These are phyloP conservation scores for Stegodyphus mimosarum DNA, from an alignment of 1,140 invertebrate genomes.

Conservation along the genomic window DNA sequence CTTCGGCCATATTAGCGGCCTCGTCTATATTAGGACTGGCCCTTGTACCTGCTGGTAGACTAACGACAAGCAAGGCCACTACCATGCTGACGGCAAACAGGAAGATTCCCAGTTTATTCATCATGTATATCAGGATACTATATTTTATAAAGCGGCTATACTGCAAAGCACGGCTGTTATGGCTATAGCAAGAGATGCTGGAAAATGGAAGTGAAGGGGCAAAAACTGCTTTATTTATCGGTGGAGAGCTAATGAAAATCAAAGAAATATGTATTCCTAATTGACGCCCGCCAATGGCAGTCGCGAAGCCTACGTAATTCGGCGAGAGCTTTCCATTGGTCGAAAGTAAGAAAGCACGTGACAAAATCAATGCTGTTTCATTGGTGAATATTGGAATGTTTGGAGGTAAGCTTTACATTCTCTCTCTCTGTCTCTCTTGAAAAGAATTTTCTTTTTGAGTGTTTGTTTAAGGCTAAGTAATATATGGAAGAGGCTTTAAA, in stretches of 20 bases:
- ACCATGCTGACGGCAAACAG: conserved; percentile 14
- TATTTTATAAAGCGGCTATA: no score
- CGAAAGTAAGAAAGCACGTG: conserved; percentile 31
- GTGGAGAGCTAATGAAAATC: not conserved
- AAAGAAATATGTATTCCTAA: not conserved
- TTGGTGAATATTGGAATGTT: not conserved
- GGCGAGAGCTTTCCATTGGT: conserved; percentile 13
- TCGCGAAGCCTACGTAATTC: conserved; percentile 24
- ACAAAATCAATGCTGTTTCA: not conserved
- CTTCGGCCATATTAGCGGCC: conserved; percentile 70
- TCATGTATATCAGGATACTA: not conserved
- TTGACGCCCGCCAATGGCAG: conserved; percentile 21
- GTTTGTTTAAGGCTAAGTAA: no score
- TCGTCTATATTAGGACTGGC: conserved; percentile 64
- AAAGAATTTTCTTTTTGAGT: not conserved
- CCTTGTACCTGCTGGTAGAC: not conserved
- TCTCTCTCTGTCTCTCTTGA: not conserved
- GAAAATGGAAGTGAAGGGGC: conserved; percentile 11
- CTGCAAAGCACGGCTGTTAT: not conserved
- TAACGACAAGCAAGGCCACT: conserved; percentile 14
- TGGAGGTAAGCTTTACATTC: not conserved
- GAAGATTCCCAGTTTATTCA: conserved; percentile 11
- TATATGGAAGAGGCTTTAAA: no score
- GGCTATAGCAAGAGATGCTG: no score
- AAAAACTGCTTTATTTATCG: not conserved